Evolutionary conservation across 2,888 invertebrate genomes (phyloP), one percentile per base, ranked within the genome.

Genomic region (Frankliniella fusca): DNA sequence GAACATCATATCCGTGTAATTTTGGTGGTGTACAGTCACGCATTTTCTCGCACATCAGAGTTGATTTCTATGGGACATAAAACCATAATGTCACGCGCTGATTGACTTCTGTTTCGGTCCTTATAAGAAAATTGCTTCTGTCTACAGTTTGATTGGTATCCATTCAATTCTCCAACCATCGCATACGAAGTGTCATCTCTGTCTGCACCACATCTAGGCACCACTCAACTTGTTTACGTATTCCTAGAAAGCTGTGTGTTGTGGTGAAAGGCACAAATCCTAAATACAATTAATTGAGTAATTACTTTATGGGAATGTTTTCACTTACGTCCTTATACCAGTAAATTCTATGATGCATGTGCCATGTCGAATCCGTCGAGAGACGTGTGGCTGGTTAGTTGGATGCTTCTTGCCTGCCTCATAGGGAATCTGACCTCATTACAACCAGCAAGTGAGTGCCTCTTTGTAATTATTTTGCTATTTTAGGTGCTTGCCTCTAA

Each of bases 381-480:
- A 76, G 70, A 76, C 70, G 70, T 76, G 23, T 76, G 70, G 70
- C 70, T 76, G 70, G 70, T 27, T 76, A 76, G 70, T 76, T 76
- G 70, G 70, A 76, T 76, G 70, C 70, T 76, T 27, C 70, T 76
- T 27, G 70, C 70, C 23, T 76, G 70, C 27, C 70, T 76, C 70
- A 76, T 76, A 76, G 70, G 70, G 27, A 27, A 76, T 76, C 70
- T 76, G 70, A 76, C 70, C 70, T 23, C 70, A 76, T 76, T 76
- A 76, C 70, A 76, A 23, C 23, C 27, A 27, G 23, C 70, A 76
- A 76, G 70, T 76, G 27, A 76, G 70, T 76, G 12, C 70, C 3
- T 12, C 23, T 76, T 76, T 12, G 8, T 27, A 12, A 27, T 12
- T 12, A 8, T 27, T 76, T 27, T 23, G 0, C 70, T 76, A 27